A percentile compares a stretch with the other conserved stretches of the same genome.
These are phyloP conservation scores for Syngnathus rostellatus DNA, from an alignment of 2,797 vertebrate species.

Conservation along the genomic window DNA sequence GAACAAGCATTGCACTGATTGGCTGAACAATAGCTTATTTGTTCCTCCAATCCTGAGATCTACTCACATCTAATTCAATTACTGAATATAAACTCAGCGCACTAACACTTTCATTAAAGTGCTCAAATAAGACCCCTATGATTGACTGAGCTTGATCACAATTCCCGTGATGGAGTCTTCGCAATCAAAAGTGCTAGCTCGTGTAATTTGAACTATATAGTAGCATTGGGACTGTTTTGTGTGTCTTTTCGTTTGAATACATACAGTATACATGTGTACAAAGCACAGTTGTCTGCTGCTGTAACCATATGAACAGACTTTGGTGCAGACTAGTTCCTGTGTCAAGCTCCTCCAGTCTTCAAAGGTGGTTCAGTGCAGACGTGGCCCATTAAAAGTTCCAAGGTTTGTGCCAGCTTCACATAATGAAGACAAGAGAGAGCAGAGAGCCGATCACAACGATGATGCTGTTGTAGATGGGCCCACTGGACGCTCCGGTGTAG, in stretches of 20 bases:
- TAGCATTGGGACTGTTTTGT: no score
- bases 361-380: not conserved
- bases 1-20: not conserved
- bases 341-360: not conserved
- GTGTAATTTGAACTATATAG: no score
- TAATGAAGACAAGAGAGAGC: constrained; percentile 47
- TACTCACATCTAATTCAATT: not conserved
- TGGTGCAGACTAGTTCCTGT: not conserved
- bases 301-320: not conserved
- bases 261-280: no score
- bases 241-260: no score
- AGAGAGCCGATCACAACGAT: constrained; percentile 58
- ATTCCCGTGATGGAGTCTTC: no score
- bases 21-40: not conserved
- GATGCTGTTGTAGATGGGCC: constrained; percentile 55
- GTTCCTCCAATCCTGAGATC: not conserved
- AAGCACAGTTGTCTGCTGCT: no score
- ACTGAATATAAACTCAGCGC: not conserved
- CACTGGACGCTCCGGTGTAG: constrained; percentile 51
- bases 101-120: not conserved
- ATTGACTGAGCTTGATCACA: not conserved
- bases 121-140: not conserved
- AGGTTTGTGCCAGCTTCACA: constrained; percentile 34
- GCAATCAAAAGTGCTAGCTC: no score
- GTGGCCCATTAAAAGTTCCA: not conserved